Evolutionary conservation across 2,113 vertebrate species (phyloP).

Genomic region (Natator depressus): DNA sequence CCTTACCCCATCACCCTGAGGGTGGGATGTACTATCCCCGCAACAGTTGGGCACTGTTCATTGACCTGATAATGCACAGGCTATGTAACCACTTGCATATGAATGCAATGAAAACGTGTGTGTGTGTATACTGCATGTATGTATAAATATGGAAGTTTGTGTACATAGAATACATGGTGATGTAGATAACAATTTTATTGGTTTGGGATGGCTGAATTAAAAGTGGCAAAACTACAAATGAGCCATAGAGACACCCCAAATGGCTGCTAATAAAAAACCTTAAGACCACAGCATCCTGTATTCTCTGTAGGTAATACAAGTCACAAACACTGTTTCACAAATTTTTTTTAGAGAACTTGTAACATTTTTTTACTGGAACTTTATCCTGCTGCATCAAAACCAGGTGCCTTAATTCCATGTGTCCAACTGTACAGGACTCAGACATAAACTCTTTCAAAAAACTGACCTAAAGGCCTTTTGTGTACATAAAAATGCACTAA

Average conservation of each 20-base stretch:
- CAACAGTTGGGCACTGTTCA: background rate
- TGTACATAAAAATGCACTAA: background rate
- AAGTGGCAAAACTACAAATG: background rate
- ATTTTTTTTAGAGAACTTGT: background rate
- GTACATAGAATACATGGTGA: background rate
- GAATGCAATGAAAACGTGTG: background rate
- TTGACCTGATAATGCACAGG: background rate
- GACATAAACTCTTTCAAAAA: background rate
- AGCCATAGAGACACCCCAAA: background rate
- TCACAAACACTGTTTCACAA: background rate
- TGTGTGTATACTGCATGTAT: background rate
- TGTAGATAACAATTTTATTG: background rate
- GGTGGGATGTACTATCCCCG: too few species aligned
- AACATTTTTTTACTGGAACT: background rate
- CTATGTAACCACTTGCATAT: background rate
- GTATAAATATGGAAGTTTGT: background rate
- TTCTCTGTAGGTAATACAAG: background rate
- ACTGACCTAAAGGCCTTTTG: background rate
- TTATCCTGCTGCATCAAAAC: background rate
- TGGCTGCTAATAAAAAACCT: background rate
- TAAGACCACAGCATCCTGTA: background rate
- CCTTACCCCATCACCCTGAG: too few species aligned
- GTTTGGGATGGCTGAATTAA: background rate
- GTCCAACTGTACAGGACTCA: background rate
- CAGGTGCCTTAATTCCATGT: background rate